Evolutionary conservation across 37 sponge, comb jelly and placozoan genomes (phyloP), one percentile per base, ranked within the genome.

Genomic region (Cliona cf. orientalis): DNA sequence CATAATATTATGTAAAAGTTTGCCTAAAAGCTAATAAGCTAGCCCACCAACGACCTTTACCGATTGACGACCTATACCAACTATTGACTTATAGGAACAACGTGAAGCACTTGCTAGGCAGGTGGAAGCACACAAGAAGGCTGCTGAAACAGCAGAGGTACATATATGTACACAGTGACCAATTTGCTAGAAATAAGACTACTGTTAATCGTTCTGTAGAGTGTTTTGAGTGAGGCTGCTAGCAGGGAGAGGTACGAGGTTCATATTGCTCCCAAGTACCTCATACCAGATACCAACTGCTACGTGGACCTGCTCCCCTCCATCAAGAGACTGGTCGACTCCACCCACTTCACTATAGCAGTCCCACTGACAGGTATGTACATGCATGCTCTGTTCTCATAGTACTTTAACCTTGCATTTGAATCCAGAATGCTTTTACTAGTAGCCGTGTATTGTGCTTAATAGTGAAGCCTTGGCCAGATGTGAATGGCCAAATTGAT

Each of bases 261-360:
- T 21, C 38, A 42, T 25, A 58, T 91, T 26, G 46, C 29, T 32
- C 94, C 96, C 33, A 84, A 79, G 56, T 92, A 89, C 46, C 81
- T 95, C 12, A 84, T 95, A 17, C 90, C 87, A 31, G 96, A 95
- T 70, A 95, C 96, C 46, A 95, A 95, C 81, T 86, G 90, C 43
- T 95, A 92, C 78, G 86, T 95, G 19, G 90, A 90, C 61, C 39
- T 62, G 34, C 79, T 95, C n/a, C 49, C 56, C 29, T 43, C 62
- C 33, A 89, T 95, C 46, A 19, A 55, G 66, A 1, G 17, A 19
- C 61, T 92, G 2, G 66, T 92, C 6, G 61, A 67, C 36, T 58
- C 66, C 12, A 57, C 74, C 0, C 66, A 74, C 35, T 95, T 92
- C 76, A 65, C 75, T 37, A 17, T 95, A 17, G 87, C 84, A 5